Base-by-base conservation (phyloP, 2,797 vertebrate genomes). In the Takifugu rubripes region DNA sequence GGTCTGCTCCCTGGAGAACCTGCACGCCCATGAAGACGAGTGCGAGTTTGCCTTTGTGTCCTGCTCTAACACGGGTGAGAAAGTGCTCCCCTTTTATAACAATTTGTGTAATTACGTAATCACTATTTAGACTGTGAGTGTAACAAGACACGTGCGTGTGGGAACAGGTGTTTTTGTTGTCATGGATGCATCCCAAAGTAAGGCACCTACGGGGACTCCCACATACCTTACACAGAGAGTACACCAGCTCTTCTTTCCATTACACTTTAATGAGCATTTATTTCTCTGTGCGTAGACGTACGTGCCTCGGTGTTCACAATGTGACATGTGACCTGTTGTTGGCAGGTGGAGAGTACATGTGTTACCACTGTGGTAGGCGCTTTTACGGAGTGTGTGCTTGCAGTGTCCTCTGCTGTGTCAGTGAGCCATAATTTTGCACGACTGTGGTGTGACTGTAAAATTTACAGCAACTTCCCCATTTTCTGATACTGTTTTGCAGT, bases 1-100 rank as follows among this genome's bases (percentile, higher is more conserved):
- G 77, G 82, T 95, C 74, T 94, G 92, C 84, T 87, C 91, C n/a
- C 83, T 96, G 79, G 94, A 97, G 82, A 92, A 84, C 17, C 76
- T 95, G 67, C 92, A 93, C 72, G 74, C 89, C 46, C 94, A 96
- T 1, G 93, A 96, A 79, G 89, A 91, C 42, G 91, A 94, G 66
- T 96, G 94, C 64, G 91, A 93, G 68, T 95, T 92, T 74, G 87
- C 90, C 74, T 91, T 85, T 66, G 79, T 93, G 21, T 82, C 87
- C 63, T 95, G 93, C 79, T 89, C 90, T 54, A 94, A 94, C 79
- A 80, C 88, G 5, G 93, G 94, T 95, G 84, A 31, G 52, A 66
- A 61, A 52, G 25, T n/a, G 33, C 43, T 11, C 14, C 21, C 17
- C 21, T 48, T 48, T 25, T 48, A 2, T 17, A 21, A 14, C 46